These are phyloP conservation scores for Aphelenchoides avenae DNA, from an alignment of 1,140 invertebrate genomes.

Conservation along the genomic window DNA sequence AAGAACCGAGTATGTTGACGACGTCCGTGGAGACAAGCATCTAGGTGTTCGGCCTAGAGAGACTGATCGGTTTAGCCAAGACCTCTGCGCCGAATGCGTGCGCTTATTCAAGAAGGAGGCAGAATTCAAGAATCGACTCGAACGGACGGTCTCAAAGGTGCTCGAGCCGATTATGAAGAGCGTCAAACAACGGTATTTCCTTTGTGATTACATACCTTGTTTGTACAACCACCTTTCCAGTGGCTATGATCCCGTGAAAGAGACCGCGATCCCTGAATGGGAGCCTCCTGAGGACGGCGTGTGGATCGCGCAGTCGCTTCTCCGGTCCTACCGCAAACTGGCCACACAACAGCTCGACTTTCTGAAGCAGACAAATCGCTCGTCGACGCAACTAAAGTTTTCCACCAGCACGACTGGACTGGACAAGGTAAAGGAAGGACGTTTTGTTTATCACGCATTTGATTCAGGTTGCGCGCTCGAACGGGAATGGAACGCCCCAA, in stretches of 20 bases:
- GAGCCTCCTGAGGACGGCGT: constrained; percentile 17
- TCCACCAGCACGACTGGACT: no score
- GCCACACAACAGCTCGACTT: no score
- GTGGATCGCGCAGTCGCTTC: constrained; percentile 20
- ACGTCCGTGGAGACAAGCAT: no score
- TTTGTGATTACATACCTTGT: constrained; percentile 10
- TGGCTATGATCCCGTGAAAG: constrained; percentile 17
- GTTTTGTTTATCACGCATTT: no score
- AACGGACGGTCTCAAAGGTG: constrained; percentile 11
- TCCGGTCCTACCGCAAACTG: background rate
- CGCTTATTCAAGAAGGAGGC: constrained; percentile 20
- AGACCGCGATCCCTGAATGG: background rate
- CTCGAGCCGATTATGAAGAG: constrained; percentile 4
- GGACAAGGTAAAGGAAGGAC: no score
- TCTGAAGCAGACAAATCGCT: no score
- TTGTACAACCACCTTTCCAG: constrained; percentile 11
- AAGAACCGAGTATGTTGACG: constrained; percentile 15
- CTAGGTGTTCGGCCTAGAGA: no score
- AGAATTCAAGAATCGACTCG: constrained; percentile 10
- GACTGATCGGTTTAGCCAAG: constrained; percentile 30
- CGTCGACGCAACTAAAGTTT: no score
- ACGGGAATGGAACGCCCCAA: no score
- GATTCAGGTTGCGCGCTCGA: no score
- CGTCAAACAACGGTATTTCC: background rate
- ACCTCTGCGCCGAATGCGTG: constrained; percentile 40